Evolutionary conservation across 1,140 invertebrate genomes (phyloP).

Genomic region (Protaetia brevitarsis): DNA sequence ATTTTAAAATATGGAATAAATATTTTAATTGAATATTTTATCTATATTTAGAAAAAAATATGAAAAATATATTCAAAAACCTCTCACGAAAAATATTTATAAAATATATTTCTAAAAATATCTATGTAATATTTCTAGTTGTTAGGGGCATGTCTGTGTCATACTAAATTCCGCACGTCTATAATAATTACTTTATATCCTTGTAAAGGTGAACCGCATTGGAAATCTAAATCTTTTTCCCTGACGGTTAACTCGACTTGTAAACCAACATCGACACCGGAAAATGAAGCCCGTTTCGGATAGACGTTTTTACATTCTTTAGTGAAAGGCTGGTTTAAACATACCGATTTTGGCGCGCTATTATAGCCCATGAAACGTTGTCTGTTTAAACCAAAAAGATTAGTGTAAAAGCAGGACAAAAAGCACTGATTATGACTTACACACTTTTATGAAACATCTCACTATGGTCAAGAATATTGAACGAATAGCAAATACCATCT

Average conservation of each 20-base stretch:
- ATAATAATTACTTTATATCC: slow-evolving; percentile 51
- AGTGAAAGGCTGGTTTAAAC: background rate
- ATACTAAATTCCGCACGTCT: background rate
- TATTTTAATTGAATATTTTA: too few species aligned
- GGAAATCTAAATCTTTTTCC: slow-evolving; percentile 49
- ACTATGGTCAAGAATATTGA: slow-evolving; percentile 58
- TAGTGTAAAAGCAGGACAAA: too few species aligned
- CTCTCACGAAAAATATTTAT: too few species aligned
- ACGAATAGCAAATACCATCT: slow-evolving; percentile 65
- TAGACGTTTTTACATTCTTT: slow-evolving; percentile 46
- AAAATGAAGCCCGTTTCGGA: slow-evolving; percentile 50
- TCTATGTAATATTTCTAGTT: too few species aligned
- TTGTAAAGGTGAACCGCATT: slow-evolving; percentile 49
- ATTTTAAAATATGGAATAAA: too few species aligned
- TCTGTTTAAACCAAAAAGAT: too few species aligned
- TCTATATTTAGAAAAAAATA: too few species aligned
- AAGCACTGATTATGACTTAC: too few species aligned
- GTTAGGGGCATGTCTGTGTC: background rate
- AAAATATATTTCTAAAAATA: too few species aligned
- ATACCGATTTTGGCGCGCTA: background rate
- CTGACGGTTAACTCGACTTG: slow-evolving; percentile 47
- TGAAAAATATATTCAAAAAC: too few species aligned
- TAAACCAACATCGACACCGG: slow-evolving; percentile 50
- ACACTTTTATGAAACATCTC: slow-evolving; percentile 55
- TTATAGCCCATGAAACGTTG: background rate